Percentiles rank a stretch among this genome's conserved stretches.
Conservation (phyloP, 1,140 invertebrate species). For the Macrosteles quadrilineatus region DNA sequence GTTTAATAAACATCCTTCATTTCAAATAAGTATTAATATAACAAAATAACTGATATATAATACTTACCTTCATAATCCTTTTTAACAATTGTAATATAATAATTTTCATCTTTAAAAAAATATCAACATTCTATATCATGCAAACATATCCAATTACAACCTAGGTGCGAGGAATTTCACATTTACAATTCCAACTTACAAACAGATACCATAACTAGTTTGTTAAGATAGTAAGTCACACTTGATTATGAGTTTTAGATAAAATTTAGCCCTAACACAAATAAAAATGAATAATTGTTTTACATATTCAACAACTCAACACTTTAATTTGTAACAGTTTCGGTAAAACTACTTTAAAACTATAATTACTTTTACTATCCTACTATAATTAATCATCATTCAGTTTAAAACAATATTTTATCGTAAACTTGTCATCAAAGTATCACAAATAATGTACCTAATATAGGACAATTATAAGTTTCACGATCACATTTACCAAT, state of each 20-base stretch:
- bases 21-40: too few species aligned
- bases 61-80: too few species aligned
- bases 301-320: background rate
- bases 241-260: background rate
- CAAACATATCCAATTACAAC: background rate
- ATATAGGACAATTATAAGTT: constrained; percentile 13
- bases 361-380: background rate
- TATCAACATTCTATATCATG: too few species aligned
- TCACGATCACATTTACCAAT: constrained; percentile 15
- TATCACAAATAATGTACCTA: constrained; percentile 16
- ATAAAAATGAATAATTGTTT: background rate
- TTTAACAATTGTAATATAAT: too few species aligned
- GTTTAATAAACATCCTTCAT: too few species aligned
- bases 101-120: too few species aligned
- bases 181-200: background rate
- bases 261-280: background rate
- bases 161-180: constrained; percentile 3
- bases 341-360: constrained; percentile 15
- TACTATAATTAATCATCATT: constrained; percentile 2
- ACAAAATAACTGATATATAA: too few species aligned
- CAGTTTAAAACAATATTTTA: constrained; percentile 1
- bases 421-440: background rate
- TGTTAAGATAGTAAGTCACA: background rate
- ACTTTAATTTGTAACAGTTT: background rate
- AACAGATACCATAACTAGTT: background rate